A percentile compares a stretch with the other conserved stretches of the same genome.
These are phyloP conservation scores for Psilopogon haemacephalus DNA, from an alignment of 2,113 vertebrate genomes.

Conservation along the genomic window DNA sequence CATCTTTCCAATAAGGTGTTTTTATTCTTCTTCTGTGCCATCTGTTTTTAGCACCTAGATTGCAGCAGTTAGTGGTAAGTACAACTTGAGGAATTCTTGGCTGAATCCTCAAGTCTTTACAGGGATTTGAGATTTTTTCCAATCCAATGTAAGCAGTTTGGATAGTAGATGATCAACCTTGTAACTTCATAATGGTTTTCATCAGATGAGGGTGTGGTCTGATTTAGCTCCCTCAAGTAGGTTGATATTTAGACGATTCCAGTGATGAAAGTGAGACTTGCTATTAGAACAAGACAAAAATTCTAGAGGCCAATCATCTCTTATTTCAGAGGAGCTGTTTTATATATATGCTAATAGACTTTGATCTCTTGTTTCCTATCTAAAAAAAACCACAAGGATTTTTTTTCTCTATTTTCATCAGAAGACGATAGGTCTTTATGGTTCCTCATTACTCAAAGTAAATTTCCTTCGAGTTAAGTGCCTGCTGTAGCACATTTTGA, in stretches of 20 bases:
- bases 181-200: not conserved
- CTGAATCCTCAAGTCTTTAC: not conserved
- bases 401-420: not conserved
- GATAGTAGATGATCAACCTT: not conserved
- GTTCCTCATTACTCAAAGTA: not conserved
- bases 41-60: not conserved
- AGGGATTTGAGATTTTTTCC: not conserved
- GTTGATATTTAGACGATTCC: not conserved
- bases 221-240: not conserved
- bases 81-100: not conserved
- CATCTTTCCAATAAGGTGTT: not conserved
- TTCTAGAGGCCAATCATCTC: not conserved
- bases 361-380: not conserved
- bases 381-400: no score
- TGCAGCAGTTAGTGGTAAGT: conserved; percentile 6
- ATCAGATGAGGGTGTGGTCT: not conserved
- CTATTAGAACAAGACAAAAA: not conserved
- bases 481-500: not conserved
- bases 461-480: not conserved
- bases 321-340: not conserved
- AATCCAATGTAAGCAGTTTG: not conserved
- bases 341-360: not conserved
- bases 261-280: not conserved
- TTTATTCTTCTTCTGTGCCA: not conserved
- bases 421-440: not conserved